Evolutionary conservation across 2,113 vertebrate genomes (phyloP), one percentile per base, ranked within the genome.

Genomic region (Semicossyphus pulcher): DNA sequence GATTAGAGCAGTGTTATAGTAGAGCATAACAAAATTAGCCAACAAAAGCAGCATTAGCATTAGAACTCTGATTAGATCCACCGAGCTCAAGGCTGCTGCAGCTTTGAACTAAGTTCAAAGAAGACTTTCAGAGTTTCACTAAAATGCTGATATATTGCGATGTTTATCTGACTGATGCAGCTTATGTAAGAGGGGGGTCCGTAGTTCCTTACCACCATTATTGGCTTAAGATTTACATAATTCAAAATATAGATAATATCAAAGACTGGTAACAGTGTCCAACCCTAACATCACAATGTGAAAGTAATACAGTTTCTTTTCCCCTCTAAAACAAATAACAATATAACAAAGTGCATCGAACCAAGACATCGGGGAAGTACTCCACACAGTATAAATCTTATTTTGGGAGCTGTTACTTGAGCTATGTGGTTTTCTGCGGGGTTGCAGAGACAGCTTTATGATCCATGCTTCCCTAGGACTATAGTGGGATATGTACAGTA

Each of bases 361-460:
- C n/a, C n/a, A n/a, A n/a, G n/a, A n/a, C n/a, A n/a, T n/a, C n/a
- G n/a, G n/a, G n/a, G n/a, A 23, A 12, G 53, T 60, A 70, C 72
- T 70, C 58, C 63, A 58, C 51, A 44, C 34, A 56, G 37, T 54
- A 29, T 66, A 11, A 18, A 57, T 65, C 58, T 84, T 39, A 49
- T 68, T 72, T 78, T 75, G 56, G 67, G 47, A n/a, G 57, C 4
- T 75, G 58, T 71, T 76, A 83, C 71, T 57, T 66, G 60, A 83
- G 56, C 67, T 12, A 1, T 49, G 41, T 80, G 69, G 29, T 57
- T 78, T 52, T 23, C 25, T 53, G 36, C 0, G 0, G 16, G 23
- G 10, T n/a, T 44, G 11, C 42, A 71, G 31, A 31, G 61, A 21
- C 37, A 34, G 29, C 10, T 49, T 64, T 67, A 66, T 74, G 66